Conservation (phyloP, 2,888 invertebrate species). For the Metopia argyrocephala region DNA sequence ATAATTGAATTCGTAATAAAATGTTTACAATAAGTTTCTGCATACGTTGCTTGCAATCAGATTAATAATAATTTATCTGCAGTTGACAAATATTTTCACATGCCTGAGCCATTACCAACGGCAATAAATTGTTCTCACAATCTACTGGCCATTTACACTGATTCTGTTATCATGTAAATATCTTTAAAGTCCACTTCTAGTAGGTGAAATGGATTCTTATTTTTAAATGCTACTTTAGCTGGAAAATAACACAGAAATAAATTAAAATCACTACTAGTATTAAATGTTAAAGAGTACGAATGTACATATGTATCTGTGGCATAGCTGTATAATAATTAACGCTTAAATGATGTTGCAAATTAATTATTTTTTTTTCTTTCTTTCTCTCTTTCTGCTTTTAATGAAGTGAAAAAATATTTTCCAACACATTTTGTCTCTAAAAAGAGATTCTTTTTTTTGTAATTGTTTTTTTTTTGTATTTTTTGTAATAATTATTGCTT, state of each 20-base stretch:
- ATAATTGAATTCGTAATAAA: too few species aligned
- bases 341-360: slow-evolving; percentile 46
- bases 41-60: too few species aligned
- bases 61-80: slow-evolving; percentile 4
- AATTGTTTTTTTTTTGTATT: not conserved
- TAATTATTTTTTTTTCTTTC: not conserved
- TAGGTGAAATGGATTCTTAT: not conserved
- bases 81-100: too few species aligned
- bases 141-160: too few species aligned
- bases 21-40: too few species aligned
- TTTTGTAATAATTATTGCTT: not conserved
- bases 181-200: not conserved
- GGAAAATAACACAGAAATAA: too few species aligned
- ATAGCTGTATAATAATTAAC: slow-evolving; percentile 28
- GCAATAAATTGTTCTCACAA: too few species aligned
- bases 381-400: slow-evolving; percentile 11
- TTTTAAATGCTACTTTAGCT: too few species aligned
- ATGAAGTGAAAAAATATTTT: slow-evolving; percentile 39
- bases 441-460: slow-evolving; percentile 2
- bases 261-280: slow-evolving; percentile 5
- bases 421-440: slow-evolving; percentile 39
- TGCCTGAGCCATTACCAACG: too few species aligned
- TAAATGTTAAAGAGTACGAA: too few species aligned
- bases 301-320: not conserved
- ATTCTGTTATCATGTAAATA: too few species aligned